A percentile compares a stretch with the other conserved stretches of the same genome.
phyloP scores from a whole-genome alignment of 2,113 vertebrate genomes.

The Corythornis cristatus region DNA sequence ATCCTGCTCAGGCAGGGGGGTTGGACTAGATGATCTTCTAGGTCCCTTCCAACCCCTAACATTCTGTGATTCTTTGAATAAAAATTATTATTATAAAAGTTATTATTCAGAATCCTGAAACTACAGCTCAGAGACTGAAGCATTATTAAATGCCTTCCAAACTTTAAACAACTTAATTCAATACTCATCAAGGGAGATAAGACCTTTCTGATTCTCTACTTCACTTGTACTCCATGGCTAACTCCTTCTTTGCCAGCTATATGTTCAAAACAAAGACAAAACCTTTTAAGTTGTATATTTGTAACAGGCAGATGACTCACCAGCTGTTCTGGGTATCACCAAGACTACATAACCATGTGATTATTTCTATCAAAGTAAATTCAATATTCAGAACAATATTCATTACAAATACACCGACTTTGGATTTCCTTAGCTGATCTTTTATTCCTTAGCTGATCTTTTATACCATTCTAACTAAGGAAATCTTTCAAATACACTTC shows the following conservation, averaged over 20 bases:
- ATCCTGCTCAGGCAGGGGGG: no score
- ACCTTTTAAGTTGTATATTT: background rate
- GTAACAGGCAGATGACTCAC: background rate
- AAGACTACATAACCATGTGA: background rate
- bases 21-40: no score
- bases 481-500: background rate
- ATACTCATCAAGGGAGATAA: background rate
- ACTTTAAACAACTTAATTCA: background rate
- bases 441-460: background rate
- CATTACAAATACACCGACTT: background rate
- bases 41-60: no score
- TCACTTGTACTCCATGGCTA: background rate
- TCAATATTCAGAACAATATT: background rate
- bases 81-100: background rate
- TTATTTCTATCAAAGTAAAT: background rate
- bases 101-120: background rate
- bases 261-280: background rate
- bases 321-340: background rate
- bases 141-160: background rate
- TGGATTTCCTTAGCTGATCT: background rate
- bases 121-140: background rate
- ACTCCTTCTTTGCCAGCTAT: background rate
- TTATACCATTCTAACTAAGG: background rate
- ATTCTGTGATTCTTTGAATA: background rate
- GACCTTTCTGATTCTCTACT: background rate